Base-by-base conservation (phyloP, 2,113 vertebrate species). In the Cygnus buccinator region DNA sequence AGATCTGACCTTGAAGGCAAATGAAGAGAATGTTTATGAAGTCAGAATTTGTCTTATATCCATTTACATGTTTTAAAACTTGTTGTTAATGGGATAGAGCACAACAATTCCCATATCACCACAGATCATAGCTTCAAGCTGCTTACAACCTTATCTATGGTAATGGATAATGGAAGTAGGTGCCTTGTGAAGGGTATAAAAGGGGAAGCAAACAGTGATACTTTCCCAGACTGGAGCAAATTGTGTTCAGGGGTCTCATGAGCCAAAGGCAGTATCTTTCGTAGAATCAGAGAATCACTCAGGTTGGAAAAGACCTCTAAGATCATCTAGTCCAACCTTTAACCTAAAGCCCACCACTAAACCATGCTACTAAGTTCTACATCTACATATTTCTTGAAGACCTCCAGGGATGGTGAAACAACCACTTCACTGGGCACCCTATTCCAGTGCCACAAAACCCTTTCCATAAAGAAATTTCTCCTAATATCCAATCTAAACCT, bases 101-200 rank as follows among this genome's bases (percentile, higher is more conserved):
- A 20, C 41, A 29, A 70, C 37, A 13, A 0, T 29, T 31, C 4
- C 1, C 1, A 13, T 66, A 20, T 13, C 46, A 52, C 11, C 11
- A 43, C 20, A 23, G 25, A 52, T 58, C 21, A 41, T 29, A 72
- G 28, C 41, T 58, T 37, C 58, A 58, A 81, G 35, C 28, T 62
- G 33, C 23, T 5, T 44, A 43, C 46, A 29, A 31, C 48, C 25
- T 63, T 50, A 58, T 22, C 17, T 35, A 13, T 0, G 3, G 13
- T 39, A 57, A 31, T 9, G 25, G 48, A 57, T 50, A 57, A 21
- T 48, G 46, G n/a, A 71, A 31, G 12, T 25, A 46, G 14, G 31
- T 83, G 26, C 33, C 58, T 62, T 72, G 23, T 50, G 21, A 67
- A 81, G 62, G 11, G 7, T 58, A 3, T 8, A 37, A 68, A 41